Base-by-base conservation (phyloP, 2,888 invertebrate species). In the Julus scanicus region DNA sequence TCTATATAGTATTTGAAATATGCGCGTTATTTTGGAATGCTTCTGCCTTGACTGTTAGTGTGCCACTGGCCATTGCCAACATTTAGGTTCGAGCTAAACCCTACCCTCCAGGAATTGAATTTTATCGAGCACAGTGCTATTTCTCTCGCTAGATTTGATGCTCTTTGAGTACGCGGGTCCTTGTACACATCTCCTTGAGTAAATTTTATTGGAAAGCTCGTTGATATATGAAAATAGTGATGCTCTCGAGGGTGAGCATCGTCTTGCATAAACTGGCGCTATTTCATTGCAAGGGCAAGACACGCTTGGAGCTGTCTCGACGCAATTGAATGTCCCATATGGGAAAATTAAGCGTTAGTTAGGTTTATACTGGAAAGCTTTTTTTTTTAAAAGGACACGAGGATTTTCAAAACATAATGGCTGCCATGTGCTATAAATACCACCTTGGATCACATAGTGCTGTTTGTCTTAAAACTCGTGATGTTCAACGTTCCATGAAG, bases 231-330 rank as follows among this genome's bases (percentile, higher is more conserved):
- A n/a, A 63, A 63, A 63, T 63, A 63, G 63, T 63, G 63, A 63
- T 63, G 63, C 63, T 63, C 63, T 63, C 63, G 1, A n/a, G 63
- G 63, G 63, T n/a, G 63, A 5, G 15, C 17, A 63, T 63, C n/a
- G 63, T n/a, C 63, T 63, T n/a, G 63, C 63, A 63, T 63, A 63
- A 63, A 63, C 63, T 63, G 63, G n/a, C 63, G 63, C 63, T 63
- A n/a, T 63, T 63, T 63, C 63, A 63, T 5, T 13, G 63, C 63
- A 15, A 53, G 53, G 53, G 53, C 53, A 15, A 53, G 53, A 53
- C 53, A 53, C 53, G 53, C 53, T 63, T 5, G 63, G n/a, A n/a
- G 17, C 63, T 63, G 63, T 63, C 63, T 63, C 17, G 17, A 44
- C 17, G 63, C 63, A 5, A 63, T 63, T n/a, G n/a, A n/a, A 63